Evolutionary conservation across 2,888 invertebrate species (phyloP), one percentile per base, ranked within the genome.

Genomic region (Sycophila texana): DNA sequence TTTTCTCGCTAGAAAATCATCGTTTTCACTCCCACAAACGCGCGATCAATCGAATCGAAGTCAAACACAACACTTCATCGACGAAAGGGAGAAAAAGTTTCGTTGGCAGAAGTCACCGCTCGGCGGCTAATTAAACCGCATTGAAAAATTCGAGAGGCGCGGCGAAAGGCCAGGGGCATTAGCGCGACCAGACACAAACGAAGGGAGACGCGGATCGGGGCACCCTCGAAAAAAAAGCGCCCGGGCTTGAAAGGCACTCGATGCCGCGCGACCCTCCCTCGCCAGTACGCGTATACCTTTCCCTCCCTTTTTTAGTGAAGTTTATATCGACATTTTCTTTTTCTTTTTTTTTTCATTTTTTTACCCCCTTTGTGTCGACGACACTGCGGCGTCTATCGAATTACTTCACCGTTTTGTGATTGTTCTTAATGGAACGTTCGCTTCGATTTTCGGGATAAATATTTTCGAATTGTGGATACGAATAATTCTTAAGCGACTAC

Each of bases 171-270:
- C 22, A 3, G 22, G n/a, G 60, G 26, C 16, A 60, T 22, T 26
- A 26, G 26, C 13, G 26, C 14, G 18, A 60, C 7, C 1, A 22
- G 26, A 22, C 18, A 22, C 60, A n/a, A 53, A 53, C 53, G 53
- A n/a, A 53, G 14, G n/a, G 14, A 53, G 16, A n/a, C 53, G 53
- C n/a, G n/a, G 16, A n/a, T 39, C 53, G 53, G 58, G 20, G 16
- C 51, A 58, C 60, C 75, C 75, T 70, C 53, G 75, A 75, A 75
- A 75, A 65, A 55, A 51, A 55, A 53, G 39, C 22, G 67, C 61
- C 61, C 68, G 70, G 70, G 26, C 76, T 76, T 76, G 76, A 63
- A 76, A 76, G 70, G 76, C 76, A 76, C 76, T 76, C 61, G 18
- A 67, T 61, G 51, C 53, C 53, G 30, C 57, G 30, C 57, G 47